Percentiles rank a stretch among this genome's conserved stretches.
phyloP scores from a whole-genome alignment of 2,797 vertebrate species.

The Loris lydekkerianus region DNA sequence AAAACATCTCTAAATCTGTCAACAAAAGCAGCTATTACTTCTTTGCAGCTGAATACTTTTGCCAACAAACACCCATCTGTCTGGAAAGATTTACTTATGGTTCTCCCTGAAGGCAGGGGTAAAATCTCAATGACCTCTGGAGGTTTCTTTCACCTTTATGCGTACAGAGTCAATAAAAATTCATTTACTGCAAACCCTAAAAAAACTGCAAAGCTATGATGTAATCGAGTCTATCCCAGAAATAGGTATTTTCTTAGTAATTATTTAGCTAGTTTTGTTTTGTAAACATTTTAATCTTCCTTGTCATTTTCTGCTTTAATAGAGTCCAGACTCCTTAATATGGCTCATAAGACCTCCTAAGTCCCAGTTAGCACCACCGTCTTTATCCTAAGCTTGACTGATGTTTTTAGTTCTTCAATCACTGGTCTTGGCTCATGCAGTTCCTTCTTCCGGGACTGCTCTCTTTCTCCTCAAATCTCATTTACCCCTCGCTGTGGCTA shows the following conservation, averaged over 20 bases:
- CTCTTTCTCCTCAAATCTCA: not conserved
- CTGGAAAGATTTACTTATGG: conserved; percentile 74
- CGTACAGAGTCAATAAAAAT: conserved; percentile 73
- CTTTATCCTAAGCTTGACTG: not conserved
- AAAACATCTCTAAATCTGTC: conserved; percentile 86
- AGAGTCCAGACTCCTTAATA: not conserved
- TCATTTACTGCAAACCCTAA: conserved; percentile 45
- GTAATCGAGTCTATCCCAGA: conserved; percentile 40
- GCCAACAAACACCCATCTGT: conserved; percentile 78
- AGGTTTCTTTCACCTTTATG: conserved; percentile 68
- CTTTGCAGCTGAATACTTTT: conserved; percentile 76
- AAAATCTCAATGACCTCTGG: conserved; percentile 66
- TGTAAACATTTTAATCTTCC: conserved; percentile 59
- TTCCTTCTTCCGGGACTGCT: not conserved
- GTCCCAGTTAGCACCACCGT: not conserved
- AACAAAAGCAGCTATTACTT: conserved; percentile 83
- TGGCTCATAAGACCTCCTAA: not conserved
- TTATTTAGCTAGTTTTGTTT: conserved; percentile 45
- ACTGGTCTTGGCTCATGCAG: not conserved
- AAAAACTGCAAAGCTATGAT: conserved; percentile 51
- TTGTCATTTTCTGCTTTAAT: conserved; percentile 7
- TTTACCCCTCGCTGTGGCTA: not conserved
- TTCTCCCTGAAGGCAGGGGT: conserved; percentile 62
- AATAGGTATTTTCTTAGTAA: conserved; percentile 69
- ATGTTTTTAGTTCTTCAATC: not conserved